Conservation (phyloP, 2,113 vertebrate genomes). For the Cervus canadensis region DNA sequence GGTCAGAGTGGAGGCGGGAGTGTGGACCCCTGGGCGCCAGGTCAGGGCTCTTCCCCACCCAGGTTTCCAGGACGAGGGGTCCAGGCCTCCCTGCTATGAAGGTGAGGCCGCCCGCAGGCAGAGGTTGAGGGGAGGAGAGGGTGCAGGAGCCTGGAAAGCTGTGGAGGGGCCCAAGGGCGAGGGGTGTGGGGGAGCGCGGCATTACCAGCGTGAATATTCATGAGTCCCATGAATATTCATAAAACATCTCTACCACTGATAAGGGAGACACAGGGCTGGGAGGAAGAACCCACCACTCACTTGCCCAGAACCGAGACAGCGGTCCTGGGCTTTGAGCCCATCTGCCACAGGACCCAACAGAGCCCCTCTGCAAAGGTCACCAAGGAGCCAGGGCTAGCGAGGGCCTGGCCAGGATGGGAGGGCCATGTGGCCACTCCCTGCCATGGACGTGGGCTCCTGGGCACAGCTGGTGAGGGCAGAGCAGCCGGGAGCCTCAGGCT, state of each 20-base stretch:
- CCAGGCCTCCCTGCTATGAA: neutral
- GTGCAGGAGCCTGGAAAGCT: too few species aligned
- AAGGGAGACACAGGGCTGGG: neutral
- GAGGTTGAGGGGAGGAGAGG: neutral
- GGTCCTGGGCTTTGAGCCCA: neutral
- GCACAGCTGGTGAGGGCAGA: neutral
- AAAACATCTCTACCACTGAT: neutral
- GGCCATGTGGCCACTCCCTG: neutral
- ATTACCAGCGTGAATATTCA: neutral
- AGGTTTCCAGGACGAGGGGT: neutral
- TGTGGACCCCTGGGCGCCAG: neutral
- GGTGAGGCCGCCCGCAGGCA: rapidly evolving
- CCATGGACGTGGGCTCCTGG: rapidly evolving
- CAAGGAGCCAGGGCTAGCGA: neutral
- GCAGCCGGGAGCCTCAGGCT: rapidly evolving
- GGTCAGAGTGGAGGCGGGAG: neutral
- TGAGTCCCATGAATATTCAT: neutral
- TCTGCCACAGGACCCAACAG: neutral
- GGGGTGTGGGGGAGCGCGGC: neutral
- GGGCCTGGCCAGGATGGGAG: rapidly evolving
- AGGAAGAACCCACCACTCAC: neutral
- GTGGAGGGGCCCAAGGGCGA: neutral
- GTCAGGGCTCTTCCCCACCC: rapidly evolving
- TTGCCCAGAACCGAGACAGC: neutral
- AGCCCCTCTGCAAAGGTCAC: neutral